These are phyloP conservation scores for Sebastes nivosus DNA, from an alignment of 2,797 vertebrate species.

Conservation along the genomic window DNA sequence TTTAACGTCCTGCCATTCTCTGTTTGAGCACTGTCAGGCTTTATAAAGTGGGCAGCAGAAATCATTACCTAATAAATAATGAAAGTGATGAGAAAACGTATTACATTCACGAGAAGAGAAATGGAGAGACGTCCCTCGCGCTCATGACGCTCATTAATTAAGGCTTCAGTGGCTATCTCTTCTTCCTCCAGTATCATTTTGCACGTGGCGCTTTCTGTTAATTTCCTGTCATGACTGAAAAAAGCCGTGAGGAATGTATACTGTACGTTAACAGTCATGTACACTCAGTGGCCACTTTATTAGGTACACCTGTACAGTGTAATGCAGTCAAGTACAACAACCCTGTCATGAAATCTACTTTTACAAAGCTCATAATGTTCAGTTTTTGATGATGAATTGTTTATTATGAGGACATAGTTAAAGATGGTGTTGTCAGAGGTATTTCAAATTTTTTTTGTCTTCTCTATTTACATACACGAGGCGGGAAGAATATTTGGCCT, in stretches of 20 bases:
- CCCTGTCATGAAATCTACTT: no score
- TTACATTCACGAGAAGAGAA: background rate
- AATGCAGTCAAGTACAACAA: background rate
- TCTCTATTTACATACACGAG: background rate
- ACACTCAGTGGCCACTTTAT: no score
- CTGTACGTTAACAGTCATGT: background rate
- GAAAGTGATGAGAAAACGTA: slow-evolving; percentile 5
- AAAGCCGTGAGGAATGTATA: background rate
- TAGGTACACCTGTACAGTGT: background rate
- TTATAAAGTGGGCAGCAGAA: background rate
- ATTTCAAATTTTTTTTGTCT: background rate
- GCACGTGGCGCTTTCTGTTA: background rate
- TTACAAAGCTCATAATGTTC: background rate
- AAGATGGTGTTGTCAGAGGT: background rate
- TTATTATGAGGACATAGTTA: background rate
- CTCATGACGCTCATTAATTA: background rate
- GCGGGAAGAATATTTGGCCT: no score
- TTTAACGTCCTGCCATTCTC: background rate
- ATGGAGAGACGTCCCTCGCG: background rate
- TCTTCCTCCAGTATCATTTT: background rate
- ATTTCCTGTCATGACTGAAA: background rate
- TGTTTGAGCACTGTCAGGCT: background rate
- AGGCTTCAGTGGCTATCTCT: background rate
- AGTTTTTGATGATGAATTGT: background rate
- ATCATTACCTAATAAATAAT: background rate